Base-by-base conservation (phyloP, 2,888 invertebrate genomes). In the Cantharis rustica region DNA sequence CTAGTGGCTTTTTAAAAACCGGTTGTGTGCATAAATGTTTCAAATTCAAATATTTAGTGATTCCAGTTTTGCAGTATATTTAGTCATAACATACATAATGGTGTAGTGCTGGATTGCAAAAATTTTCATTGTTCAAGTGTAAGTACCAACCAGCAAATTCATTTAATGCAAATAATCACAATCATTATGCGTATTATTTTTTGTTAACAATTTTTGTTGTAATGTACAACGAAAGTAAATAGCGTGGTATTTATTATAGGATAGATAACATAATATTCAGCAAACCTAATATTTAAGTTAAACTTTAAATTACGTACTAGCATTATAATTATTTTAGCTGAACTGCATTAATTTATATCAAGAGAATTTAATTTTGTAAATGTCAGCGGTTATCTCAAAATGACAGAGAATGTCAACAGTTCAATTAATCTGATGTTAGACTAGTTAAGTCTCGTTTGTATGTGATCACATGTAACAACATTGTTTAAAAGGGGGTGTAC, bases 391-490 rank as follows among this genome's bases (percentile, higher is more conserved):
- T 66, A 72, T 66, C 31, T 72, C 23, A 47, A 72, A 75, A 71
- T 71, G 77, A 71, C 77, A 61, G 73, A 79, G 82, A 82, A 83
- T 83, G 84, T 85, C 85, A 84, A 85, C 85, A 85, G 81, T 81
- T 83, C 84, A 84, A 85, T 85, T 85, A 85, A 84, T 84, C 82
- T 82, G 82, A 83, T 80, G 84, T 84, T 83, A 83, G 77, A 81
- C 81, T 79, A 80, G 82, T 81, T 82, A 80, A 79, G 78, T 82
- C 80, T 78, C 80, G 80, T 75, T 72, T 72, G 77, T 74, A 69
- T 62, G 72, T 72, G 78, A 75, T 78, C 75, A 73, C 73, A 75
- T 79, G 77, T 75, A 72, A 75, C 71, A 71, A 75, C 68, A 73
- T 79, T 80, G 80, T 79, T 80, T 80, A 76, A 80, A 77, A 76